Base-by-base conservation (phyloP, 1,140 invertebrate species). In the Lordiphosa stackelbergi region DNA sequence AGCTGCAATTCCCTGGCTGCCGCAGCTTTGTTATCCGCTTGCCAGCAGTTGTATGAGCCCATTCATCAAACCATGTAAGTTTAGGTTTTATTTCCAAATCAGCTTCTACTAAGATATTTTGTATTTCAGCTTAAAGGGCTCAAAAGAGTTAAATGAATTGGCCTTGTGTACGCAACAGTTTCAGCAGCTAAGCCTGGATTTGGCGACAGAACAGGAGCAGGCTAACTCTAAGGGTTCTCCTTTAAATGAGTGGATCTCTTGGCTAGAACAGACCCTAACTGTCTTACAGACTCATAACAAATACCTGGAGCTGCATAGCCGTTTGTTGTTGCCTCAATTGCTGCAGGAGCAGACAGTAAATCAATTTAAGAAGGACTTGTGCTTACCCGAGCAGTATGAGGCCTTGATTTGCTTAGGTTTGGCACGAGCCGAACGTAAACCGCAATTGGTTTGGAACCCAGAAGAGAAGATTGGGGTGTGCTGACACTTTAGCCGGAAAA, bases 241-340 rank as follows among this genome's bases (percentile, higher is more conserved):
- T 22, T 28, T 58, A 2, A 4, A 36, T 2, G 24, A 58, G 8
- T 69, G 62, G 46, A 35, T n/a, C 16, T 7, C n/a, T 7, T 69
- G 55, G 55, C 24, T 66, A 3, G 7, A 28, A 5, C 40, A 55
- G 22, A 36, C 57, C 1, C 31, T 66, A 22, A 53, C 4, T 5
- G 56, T 66, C 5, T 8, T 66, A 4, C 66, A 69, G 8, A 61
- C 62, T 0, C 66, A 69, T 12, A 22, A 37, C 11, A 69, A 69
- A n/a, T 69, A 66, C 19, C 40, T 69, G 47, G 28, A 66, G 28
- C 16, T 66, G 7, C 31, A 54, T 38, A 22, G n/a, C 5, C 62
- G 31, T 37, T 34, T 8, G 3, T 7, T 69, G 7, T 11, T 41
- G 16, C 62, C 66, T n/a, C 4, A 7, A 4, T 11, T 45, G 4